Evolutionary conservation across 2,888 invertebrate species (phyloP), one percentile per base, ranked within the genome.

Genomic region (Sesia bembeciformis): DNA sequence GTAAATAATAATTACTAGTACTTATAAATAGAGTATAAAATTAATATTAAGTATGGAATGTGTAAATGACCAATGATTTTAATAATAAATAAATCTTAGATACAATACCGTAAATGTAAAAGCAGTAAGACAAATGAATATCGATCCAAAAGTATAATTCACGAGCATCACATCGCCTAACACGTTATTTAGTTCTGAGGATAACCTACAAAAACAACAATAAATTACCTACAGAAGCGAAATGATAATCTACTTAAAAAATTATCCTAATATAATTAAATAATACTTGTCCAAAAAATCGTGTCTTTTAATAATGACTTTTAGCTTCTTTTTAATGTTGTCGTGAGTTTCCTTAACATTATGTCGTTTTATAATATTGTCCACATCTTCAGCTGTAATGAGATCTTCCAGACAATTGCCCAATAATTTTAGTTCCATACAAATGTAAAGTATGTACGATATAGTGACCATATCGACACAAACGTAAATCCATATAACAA

Each of bases 91-190:
- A 23, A 23, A 23, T 23, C 23, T 23, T 23, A 23, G 23, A 23
- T 23, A 41, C n/a, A 41, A 66, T 69, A 87, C 88, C 57, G 81
- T 79, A 50, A 78, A 78, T 39, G 85, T 81, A 60, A 83, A 86
- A 56, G 79, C 80, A 41, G 87, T 86, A 2, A 86, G 72, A 53
- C 86, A 83, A 62, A 88, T 80, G 53, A 87, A 81, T 40, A 84
- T 68, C 0, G 84, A 77, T 56, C 84, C 84, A 58, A 83, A 78
- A 5, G 73, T 63, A 57, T 83, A 87, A 50, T 77, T 79, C 3
- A 84, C 57, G 51, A 85, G 62, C 77, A 84, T 82, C 40, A 72
- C 75, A 49, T 78, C 75, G 41, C 84, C 85, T 52, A 85, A 61
- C 43, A 83, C 69, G 4, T 54, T 57, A 52, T 84, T 73, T 39